Percentiles rank a stretch among this genome's conserved stretches.
phyloP scores from a whole-genome alignment of 2,888 invertebrate genomes.

The Sphaerophoria taeniata region DNA sequence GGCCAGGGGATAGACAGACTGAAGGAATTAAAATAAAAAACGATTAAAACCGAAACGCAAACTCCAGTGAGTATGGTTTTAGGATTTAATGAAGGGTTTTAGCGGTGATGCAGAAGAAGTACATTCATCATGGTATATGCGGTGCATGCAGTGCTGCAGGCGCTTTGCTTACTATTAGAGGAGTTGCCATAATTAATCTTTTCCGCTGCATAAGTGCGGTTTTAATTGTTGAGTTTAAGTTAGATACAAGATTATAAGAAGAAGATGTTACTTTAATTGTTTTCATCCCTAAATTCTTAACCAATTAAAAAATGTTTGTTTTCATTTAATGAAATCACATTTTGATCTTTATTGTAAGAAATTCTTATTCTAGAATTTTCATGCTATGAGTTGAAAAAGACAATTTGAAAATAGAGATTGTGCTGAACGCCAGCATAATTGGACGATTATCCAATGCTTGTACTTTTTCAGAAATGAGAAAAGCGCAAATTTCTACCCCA shows the following conservation, averaged over 20 bases:
- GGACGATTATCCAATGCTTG: no score
- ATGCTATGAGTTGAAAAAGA: no score
- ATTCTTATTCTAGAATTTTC: no score
- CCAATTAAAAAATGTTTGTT: no score
- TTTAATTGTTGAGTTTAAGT: neutral
- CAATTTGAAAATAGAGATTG: no score
- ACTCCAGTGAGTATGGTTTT: constrained; percentile 17
- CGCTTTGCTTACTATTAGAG: constrained; percentile 32
- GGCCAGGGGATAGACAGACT: constrained; percentile 21
- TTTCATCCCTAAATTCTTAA: no score
- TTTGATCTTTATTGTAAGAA: no score
- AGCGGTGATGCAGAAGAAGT: constrained; percentile 48
- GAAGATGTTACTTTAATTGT: no score
- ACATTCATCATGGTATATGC: neutral
- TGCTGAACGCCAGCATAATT: no score
- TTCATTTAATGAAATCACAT: no score
- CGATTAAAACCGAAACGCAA: constrained; percentile 40
- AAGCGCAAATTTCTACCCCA: no score
- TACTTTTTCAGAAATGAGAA: no score
- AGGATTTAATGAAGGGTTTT: constrained; percentile 70
- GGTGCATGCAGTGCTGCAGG: constrained; percentile 45
- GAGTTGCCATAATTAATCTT: constrained; percentile 22
- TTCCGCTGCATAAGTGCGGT: neutral
- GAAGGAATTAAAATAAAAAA: constrained; percentile 50
- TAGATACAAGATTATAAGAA: neutral